These are phyloP conservation scores for Silvanus unidentatus DNA, from an alignment of 2,888 invertebrate genomes.

Conservation along the genomic window DNA sequence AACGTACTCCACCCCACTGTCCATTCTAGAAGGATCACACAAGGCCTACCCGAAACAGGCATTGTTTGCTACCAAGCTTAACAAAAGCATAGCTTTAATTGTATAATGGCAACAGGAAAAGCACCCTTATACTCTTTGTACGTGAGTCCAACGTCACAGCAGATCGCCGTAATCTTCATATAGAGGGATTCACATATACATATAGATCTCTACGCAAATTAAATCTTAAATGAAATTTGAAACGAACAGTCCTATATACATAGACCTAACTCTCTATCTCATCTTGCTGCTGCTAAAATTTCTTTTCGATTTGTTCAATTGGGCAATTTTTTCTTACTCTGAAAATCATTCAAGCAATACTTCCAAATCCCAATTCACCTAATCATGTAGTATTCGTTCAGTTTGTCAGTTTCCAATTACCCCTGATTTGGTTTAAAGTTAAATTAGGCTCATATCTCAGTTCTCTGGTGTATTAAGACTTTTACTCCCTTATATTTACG, in stretches of 20 bases:
- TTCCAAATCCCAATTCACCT: background rate
- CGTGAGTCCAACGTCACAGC: slow-evolving; percentile 6
- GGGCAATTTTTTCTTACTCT: too few relatives aligned
- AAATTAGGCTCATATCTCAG: slow-evolving; percentile 1
- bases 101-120: slow-evolving; percentile 29
- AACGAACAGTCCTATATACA: too few relatives aligned
- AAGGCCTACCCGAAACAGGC: slow-evolving; percentile 36
- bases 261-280: too few relatives aligned
- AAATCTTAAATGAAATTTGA: slow-evolving; percentile 49
- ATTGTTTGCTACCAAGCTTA: slow-evolving; percentile 43
- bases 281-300: too few relatives aligned
- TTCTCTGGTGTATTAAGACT: too few relatives aligned
- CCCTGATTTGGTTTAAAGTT: slow-evolving; percentile 1
- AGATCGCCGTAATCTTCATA: slow-evolving; percentile 28
- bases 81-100: slow-evolving; percentile 44
- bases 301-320: too few relatives aligned
- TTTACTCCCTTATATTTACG: too few relatives aligned
- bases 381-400: background rate
- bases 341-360: background rate
- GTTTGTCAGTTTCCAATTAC: slow-evolving; percentile 1
- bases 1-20: slow-evolving; percentile 32
- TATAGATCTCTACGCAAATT: slow-evolving; percentile 45
- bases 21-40: slow-evolving; percentile 37
- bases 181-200: slow-evolving; percentile 41
- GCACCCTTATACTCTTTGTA: slow-evolving; percentile 18